These are phyloP conservation scores for Malurus alboscapulatus DNA, from an alignment of 2,113 vertebrate species.

Conservation along the genomic window DNA sequence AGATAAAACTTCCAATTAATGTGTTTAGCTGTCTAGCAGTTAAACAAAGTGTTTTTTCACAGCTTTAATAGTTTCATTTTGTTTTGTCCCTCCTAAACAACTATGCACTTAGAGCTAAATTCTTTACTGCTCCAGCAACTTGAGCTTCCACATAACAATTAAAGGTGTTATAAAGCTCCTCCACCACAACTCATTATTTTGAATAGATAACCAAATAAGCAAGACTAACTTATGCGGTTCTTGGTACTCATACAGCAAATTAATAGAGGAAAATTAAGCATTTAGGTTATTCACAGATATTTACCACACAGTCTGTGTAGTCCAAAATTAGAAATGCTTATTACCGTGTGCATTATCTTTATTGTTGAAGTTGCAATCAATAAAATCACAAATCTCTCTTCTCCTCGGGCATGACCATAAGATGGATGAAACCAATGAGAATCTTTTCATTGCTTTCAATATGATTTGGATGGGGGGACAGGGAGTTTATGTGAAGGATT, in stretches of 20 bases:
- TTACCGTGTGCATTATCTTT: conserved; percentile 16
- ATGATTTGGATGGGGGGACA: background rate
- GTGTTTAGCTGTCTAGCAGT: background rate
- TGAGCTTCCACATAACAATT: conserved; percentile 6
- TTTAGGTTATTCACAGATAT: conserved; percentile 47
- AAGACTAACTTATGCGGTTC: background rate
- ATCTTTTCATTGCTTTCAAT: conserved; percentile 27
- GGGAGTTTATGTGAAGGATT: conserved; percentile 28
- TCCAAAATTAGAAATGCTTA: conserved; percentile 46
- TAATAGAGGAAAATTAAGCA: conserved; percentile 32
- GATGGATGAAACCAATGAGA: conserved; percentile 26
- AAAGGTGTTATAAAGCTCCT: conserved; percentile 34
- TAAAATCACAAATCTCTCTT: conserved; percentile 42
- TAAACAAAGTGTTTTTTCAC: background rate
- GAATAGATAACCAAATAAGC: conserved; percentile 22
- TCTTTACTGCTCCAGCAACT: conserved; percentile 29
- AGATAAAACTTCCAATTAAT: conserved; percentile 14
- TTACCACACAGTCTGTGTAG: background rate
- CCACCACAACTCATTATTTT: conserved; percentile 1
- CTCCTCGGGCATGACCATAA: conserved; percentile 23
- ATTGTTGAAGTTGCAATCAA: conserved; percentile 16
- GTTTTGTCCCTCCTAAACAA: background rate
- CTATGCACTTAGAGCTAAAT: background rate
- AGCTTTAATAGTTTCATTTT: background rate
- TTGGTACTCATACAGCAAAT: conserved; percentile 4